Base-by-base conservation (phyloP, 2,888 invertebrate species). In the Drosophila nr. perissopoda region DNA sequence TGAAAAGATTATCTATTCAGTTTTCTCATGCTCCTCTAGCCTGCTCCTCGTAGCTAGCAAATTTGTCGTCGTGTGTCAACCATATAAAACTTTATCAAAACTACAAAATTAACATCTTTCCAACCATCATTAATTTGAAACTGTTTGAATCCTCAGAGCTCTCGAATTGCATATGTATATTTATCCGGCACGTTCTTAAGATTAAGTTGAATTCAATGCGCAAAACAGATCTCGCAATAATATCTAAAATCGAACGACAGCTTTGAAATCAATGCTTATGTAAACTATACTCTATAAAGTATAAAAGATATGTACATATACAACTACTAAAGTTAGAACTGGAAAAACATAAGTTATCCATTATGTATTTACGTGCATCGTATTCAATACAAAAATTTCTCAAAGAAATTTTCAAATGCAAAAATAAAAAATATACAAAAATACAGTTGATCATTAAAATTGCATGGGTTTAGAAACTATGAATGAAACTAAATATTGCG, bases 211-310 rank as follows among this genome's bases (percentile, higher is more conserved):
- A 78, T 73, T 80, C 51, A 52, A 70, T 77, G 79, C 68, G 71
- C 76, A 79, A 82, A 75, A 78, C 64, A 72, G 85, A 85, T 85
- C 89, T 85, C 89, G 89, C 89, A 89, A 73, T 70, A 49, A 65
- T 49, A 51, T 73, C 59, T 67, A 58, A 53, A 78, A 83, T 69
- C 71, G 61, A 79, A 65, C 34, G 34, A 49, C 56, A 65, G 57
- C 61, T 72, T 56, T 65, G 18, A 62, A 76, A 70, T 71, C 56
- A 69, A 74, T 66, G 56, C 69, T 66, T 63, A 52, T 75, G 68
- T 70, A 63, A 70, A 31, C 51, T 57, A 51, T 16, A 68, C 36
- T 62, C 52, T 74, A 62, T 52, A 72, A 67, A 63, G 62, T 70
- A 62, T 64, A 72, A 63, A 68, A 56, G 67, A 69, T 64, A 67